These are phyloP conservation scores for Thamnophis elegans DNA, from an alignment of 2,797 vertebrate genomes.

Conservation along the genomic window DNA sequence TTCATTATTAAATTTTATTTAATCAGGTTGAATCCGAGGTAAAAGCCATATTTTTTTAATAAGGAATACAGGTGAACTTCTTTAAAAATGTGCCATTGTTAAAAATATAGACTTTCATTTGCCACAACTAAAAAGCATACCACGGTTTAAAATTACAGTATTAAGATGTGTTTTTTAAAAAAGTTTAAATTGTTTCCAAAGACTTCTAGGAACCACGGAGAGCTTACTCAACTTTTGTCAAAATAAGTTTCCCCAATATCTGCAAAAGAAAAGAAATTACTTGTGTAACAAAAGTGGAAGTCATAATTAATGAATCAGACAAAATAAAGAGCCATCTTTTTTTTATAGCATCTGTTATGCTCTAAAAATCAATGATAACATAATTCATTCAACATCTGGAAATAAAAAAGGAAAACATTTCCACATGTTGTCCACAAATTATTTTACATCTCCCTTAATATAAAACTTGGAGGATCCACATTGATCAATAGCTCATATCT, in stretches of 20 bases:
- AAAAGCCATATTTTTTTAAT: slow-evolving; percentile 4
- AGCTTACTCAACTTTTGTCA: slow-evolving; percentile 34
- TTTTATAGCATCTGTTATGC: slow-evolving; percentile 33
- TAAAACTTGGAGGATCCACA: not conserved
- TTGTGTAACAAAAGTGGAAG: slow-evolving; percentile 29
- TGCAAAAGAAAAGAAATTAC: slow-evolving; percentile 54
- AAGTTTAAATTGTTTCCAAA: slow-evolving; percentile 43
- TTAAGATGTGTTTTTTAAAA: slow-evolving; percentile 24
- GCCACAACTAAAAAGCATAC: slow-evolving; percentile 17
- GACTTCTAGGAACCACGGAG: slow-evolving; percentile 23
- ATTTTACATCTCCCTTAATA: not conserved
- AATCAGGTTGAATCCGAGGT: not conserved
- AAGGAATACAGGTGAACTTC: not conserved
- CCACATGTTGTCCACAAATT: not conserved
- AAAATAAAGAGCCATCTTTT: slow-evolving; percentile 4
- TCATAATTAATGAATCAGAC: not conserved
- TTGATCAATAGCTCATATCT: not conserved
- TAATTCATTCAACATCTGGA: not conserved
- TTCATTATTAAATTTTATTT: not conserved
- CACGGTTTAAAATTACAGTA: slow-evolving; percentile 12
- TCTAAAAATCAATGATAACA: not conserved
- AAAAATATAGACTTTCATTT: slow-evolving; percentile 9
- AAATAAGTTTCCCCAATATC: slow-evolving; percentile 48
- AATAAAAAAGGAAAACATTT: slow-evolving; percentile 28
- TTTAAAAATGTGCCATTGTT: not conserved